Base-by-base conservation (phyloP, 1,140 invertebrate species). In the Papilio polyxenes region DNA sequence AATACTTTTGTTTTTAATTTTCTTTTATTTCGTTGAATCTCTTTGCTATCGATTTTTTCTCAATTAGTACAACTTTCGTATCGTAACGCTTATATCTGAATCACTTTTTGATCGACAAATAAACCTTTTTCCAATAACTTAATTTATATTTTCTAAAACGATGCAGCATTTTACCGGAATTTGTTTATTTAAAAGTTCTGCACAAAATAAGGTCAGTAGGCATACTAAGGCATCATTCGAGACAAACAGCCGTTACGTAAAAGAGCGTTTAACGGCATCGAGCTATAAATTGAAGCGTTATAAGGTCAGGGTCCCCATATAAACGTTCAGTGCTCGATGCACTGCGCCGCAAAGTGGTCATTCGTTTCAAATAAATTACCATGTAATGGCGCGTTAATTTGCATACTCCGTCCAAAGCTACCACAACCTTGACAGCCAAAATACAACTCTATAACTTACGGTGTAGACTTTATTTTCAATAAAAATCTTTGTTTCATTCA, bases 301-400 rank as follows among this genome's bases (percentile, higher is more conserved):
- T 95, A 95, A 95, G 94, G 93, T 95, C 94, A 95, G 89, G 94
- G 94, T 94, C 93, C 91, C 90, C 90, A 90, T 92, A 94, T 91
- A 93, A 93, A 94, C 93, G 93, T 92, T 94, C 92, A 92, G 91
- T 89, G 91, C 92, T 92, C 93, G 90, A 94, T 95, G 94, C 93
- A 94, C 92, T 90, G 88, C 90, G 88, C 93, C 93, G 89, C 93
- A 95, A 94, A 95, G 93, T 95, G 93, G 94, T 95, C 94, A 95
- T 95, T 95, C 93, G 91, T 93, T 95, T 94, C 90, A 94, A 94
- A 95, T 95, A 95, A 95, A 95, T 95, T 95, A 94, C 94, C 93
- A 93, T 93, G 93, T 95, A 95, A 95, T 94, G 91, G 93, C 88
- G 88, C 87, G 89, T 90, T 94, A 93, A 95, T 95, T 95, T 95